Evolutionary conservation across 53 echinoderm and acorn worm genomes (phyloP).

Genomic region (Patiria pectinifera): DNA sequence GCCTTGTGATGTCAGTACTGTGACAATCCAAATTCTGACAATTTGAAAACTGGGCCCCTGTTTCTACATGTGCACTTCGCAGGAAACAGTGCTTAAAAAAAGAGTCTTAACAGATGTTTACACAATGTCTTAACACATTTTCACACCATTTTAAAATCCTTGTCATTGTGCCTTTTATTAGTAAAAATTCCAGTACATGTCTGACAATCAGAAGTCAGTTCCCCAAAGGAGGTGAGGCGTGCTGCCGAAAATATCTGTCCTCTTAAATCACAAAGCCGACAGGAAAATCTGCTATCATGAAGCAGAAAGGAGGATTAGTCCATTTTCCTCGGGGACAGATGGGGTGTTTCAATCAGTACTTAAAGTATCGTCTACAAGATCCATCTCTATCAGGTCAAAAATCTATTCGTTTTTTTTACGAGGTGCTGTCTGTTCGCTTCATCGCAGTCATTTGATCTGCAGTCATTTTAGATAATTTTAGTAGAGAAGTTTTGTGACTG

Average conservation of each 20-base stretch:
- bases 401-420: background rate
- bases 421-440: background rate
- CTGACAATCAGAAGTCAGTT: background rate
- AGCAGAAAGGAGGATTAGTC: background rate
- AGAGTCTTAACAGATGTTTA: too few relatives aligned
- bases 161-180: background rate
- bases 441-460: background rate
- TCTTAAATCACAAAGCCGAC: constrained; percentile 1
- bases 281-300: background rate
- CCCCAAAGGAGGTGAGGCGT: background rate
- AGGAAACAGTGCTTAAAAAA: too few relatives aligned
- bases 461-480: background rate
- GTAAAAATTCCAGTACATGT: background rate
- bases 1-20: too few relatives aligned
- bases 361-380: background rate
- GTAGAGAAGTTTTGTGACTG: background rate
- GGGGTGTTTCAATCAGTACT: background rate
- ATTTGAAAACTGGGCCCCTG: too few relatives aligned
- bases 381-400: background rate
- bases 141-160: background rate
- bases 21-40: too few relatives aligned
- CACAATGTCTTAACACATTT: background rate
- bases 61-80: too few relatives aligned
- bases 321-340: background rate
- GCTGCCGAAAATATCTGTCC: background rate